Evolutionary conservation across 2,888 invertebrate species (phyloP).

Genomic region (Nowickia ferox): DNA sequence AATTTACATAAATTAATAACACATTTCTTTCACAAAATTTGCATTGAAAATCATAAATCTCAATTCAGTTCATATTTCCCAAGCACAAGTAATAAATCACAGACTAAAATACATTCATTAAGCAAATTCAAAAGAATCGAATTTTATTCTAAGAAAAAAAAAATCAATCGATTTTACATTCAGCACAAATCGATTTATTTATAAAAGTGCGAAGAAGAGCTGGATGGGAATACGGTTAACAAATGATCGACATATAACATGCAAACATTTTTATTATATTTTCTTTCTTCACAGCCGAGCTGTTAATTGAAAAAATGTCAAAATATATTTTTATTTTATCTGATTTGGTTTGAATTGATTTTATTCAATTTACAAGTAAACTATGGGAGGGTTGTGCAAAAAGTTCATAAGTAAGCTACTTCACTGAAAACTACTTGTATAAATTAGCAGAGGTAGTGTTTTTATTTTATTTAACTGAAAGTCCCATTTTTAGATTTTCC

Average conservation of each 20-base stretch:
- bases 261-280: neutral
- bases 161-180: slow-evolving; percentile 13
- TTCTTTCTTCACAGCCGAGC: slow-evolving; percentile 1
- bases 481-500: neutral
- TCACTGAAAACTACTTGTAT: neutral
- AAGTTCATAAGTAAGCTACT: neutral
- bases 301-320: slow-evolving; percentile 58
- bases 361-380: neutral
- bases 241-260: slow-evolving; percentile 30
- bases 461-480: neutral
- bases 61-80: slow-evolving; percentile 43
- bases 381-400: neutral
- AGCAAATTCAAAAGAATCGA: slow-evolving; percentile 29
- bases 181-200: slow-evolving; percentile 24
- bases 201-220: neutral
- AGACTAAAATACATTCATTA: slow-evolving; percentile 27
- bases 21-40: neutral
- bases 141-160: slow-evolving; percentile 19
- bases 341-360: slow-evolving; percentile 24
- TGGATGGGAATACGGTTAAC: neutral
- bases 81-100: slow-evolving; percentile 54
- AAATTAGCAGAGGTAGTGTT: neutral
- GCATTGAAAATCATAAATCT: slow-evolving; percentile 43
- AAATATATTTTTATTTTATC: slow-evolving; percentile 52
- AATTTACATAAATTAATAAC: slow-evolving; percentile 1